Conservation (phyloP, 2,113 vertebrate genomes). For the Mixornis gularis region DNA sequence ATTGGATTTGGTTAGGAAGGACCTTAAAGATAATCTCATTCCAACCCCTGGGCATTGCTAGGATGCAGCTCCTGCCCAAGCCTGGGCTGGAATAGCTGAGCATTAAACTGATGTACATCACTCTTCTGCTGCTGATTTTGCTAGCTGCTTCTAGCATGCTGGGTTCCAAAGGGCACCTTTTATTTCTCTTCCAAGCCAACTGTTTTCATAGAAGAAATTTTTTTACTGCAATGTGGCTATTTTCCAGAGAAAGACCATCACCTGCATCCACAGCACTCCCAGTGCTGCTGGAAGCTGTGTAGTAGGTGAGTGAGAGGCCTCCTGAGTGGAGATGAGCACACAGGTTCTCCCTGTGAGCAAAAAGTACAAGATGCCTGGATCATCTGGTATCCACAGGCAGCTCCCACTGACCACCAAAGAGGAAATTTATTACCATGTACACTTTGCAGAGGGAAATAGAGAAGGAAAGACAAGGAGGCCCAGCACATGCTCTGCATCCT, state of each 20-base stretch:
- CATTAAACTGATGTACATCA: not conserved
- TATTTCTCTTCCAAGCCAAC: not conserved
- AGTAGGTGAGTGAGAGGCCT: not conserved
- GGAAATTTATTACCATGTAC: not conserved
- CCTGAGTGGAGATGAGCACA: fast-evolving
- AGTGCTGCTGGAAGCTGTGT: not conserved
- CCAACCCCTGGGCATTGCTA: not conserved
- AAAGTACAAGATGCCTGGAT: not conserved
- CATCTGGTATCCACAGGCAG: not conserved
- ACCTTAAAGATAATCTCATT: not conserved
- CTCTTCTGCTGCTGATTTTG: not conserved
- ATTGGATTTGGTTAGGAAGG: not conserved
- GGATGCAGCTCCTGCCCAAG: not conserved
- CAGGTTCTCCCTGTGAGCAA: not conserved
- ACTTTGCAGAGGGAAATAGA: not conserved
- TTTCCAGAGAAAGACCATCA: not conserved
- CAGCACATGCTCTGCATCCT: not conserved
- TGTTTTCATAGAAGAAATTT: not conserved
- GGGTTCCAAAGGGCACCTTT: not conserved
- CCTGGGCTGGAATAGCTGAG: not conserved
- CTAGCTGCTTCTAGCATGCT: not conserved
- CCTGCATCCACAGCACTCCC: not conserved
- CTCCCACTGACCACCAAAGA: not conserved
- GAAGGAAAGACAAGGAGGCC: not conserved
- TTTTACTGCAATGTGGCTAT: not conserved